A percentile compares a stretch with the other conserved stretches of the same genome.
Conservation (phyloP, 1,140 invertebrate species). For the Metaphire vulgaris region DNA sequence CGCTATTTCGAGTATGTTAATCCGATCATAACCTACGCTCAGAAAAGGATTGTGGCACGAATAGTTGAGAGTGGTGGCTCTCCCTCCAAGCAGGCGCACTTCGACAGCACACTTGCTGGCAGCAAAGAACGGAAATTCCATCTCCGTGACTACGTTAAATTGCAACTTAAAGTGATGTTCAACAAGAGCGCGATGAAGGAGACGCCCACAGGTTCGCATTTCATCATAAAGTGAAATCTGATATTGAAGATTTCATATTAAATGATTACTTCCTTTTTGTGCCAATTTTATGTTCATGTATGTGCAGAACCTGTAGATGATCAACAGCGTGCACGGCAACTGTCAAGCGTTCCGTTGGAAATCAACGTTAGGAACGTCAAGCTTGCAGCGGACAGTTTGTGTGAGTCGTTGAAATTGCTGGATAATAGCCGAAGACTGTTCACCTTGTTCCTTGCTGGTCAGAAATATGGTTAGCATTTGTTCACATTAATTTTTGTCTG, state of each 20-base stretch:
- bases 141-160: neutral
- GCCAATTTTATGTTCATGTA: too few species aligned
- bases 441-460: slow-evolving; percentile 13
- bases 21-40: slow-evolving; percentile 48
- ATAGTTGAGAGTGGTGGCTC: slow-evolving; percentile 36
- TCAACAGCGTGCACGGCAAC: slow-evolving; percentile 38
- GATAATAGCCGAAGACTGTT: slow-evolving; percentile 1
- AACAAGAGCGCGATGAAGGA: neutral
- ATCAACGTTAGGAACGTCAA: slow-evolving; percentile 38
- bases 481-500: neutral
- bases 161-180: neutral
- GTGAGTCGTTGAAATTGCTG: slow-evolving; percentile 46
- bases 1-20: slow-evolving; percentile 47
- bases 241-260: too few species aligned
- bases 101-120: slow-evolving; percentile 28
- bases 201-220: neutral
- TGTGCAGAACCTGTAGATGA: too few species aligned
- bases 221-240: too few species aligned
- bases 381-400: slow-evolving; percentile 38
- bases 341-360: slow-evolving; percentile 47
- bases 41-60: slow-evolving; percentile 40
- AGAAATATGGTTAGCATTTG: neutral
- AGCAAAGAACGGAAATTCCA: neutral
- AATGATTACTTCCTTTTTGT: too few species aligned
- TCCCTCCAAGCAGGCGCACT: slow-evolving; percentile 43